phyloP scores from a whole-genome alignment of 1,140 invertebrate genomes.

The Rhyzopertha dominica region DNA sequence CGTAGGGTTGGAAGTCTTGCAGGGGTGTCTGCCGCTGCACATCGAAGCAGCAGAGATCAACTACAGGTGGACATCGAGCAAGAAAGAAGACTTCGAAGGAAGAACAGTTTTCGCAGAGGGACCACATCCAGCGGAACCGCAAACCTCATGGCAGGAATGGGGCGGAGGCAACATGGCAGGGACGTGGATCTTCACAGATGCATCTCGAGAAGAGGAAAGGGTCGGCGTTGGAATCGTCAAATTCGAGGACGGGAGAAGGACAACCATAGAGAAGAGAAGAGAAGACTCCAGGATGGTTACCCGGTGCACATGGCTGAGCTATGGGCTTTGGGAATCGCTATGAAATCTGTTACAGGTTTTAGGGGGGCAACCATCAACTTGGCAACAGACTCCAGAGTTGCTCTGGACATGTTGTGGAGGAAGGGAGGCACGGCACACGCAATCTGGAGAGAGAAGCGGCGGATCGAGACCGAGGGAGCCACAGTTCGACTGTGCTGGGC shows the following conservation, averaged over 20 bases:
- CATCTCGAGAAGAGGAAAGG: too few relatives aligned
- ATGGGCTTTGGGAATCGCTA: conserved; percentile 1
- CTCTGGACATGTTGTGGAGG: conserved; percentile 3
- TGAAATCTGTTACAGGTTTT: neutral
- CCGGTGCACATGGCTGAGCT: conserved; percentile 6
- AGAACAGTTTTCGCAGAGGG: neutral
- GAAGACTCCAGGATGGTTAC: conserved; percentile 3
- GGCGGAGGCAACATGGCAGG: neutral
- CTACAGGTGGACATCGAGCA: too few relatives aligned
- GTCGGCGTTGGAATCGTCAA: conserved; percentile 3
- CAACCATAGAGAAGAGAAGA: too few relatives aligned
- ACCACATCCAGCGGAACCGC: conserved; percentile 3
- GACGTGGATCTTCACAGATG: conserved; percentile 1
- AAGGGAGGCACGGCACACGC: conserved; percentile 7
- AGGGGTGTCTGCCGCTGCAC: conserved; percentile 17
- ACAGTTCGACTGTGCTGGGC: conserved; percentile 3
- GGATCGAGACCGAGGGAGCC: conserved; percentile 3
- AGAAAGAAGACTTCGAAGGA: neutral
- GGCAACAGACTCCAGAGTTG: conserved; percentile 7
- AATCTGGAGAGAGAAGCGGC: neutral
- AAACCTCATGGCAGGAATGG: neutral
- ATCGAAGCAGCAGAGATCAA: conserved; percentile 2
- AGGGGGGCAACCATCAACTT: neutral
- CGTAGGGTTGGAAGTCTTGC: conserved; percentile 10
- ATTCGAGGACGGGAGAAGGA: neutral